Evolutionary conservation across 1,140 invertebrate genomes (phyloP), one percentile per base, ranked within the genome.

Genomic region (Drosophila navojoa): DNA sequence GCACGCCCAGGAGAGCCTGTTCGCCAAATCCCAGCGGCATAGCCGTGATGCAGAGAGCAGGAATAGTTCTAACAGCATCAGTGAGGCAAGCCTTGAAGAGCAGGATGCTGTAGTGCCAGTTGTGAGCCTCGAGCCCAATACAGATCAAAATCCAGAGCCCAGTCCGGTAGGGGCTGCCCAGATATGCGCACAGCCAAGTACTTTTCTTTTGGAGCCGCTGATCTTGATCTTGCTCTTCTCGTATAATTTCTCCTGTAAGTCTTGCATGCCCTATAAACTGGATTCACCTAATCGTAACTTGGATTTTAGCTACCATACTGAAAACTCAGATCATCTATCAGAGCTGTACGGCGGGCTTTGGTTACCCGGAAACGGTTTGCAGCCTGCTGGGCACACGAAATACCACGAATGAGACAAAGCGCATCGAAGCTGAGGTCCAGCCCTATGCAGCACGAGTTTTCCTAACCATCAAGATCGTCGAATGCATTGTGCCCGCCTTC

Each of bases 361-460:
- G 69, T 5, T 93, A 92, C 71, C 92, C 94, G 61, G 71, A 92
- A 76, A 85, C 87, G 1, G 84, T 93, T 61, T 94, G 94, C 71
- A 68, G 87, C 9, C 70, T 93, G 55, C 73, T 95, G 27, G 93
- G 93, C 42, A 92, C 91, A 6, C 92, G 92, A 35, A 93, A 93
- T 52, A 85, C 89, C 35, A 93, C 92, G 32, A 75, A 94, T 67
- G 92, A 92, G 2, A 94, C 93, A 0, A 85, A 86, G 57, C 52
- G 82, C 6, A 87, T 95, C 60, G 94, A 95, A 90, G 92, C 92
- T 66, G 91, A 93, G 59, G 93, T 95, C 1, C 95, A 96, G 81
- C 94, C 94, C 2, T 93, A 94, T 77, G 93, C 93, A 4, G 93
- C 93, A 4, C 90, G 93, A 53, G 92, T 96, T 19, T 81, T 93